These are phyloP conservation scores for Aegotheles bennettii DNA, from an alignment of 2,113 vertebrate genomes.

Conservation along the genomic window DNA sequence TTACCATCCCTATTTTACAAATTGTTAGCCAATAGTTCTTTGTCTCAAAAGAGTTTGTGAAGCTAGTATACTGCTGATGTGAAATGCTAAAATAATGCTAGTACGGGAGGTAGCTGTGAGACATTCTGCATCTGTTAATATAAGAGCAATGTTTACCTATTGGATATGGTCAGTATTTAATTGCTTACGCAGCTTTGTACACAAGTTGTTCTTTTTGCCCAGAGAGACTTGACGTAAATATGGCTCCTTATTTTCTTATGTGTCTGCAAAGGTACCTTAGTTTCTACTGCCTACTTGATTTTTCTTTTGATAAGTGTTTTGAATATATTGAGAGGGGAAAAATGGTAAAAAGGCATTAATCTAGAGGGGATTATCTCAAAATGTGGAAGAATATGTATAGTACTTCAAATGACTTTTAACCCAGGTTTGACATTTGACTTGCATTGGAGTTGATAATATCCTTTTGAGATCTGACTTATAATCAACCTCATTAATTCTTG, in stretches of 20 bases:
- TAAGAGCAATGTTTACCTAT: neutral
- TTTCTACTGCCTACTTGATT: neutral
- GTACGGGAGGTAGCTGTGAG: neutral
- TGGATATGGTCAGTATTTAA: neutral
- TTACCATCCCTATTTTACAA: neutral
- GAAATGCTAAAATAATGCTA: neutral
- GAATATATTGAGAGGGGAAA: neutral
- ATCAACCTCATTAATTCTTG: constrained; percentile 52
- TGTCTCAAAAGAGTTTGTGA: neutral
- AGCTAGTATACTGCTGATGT: neutral
- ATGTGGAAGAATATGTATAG: neutral
- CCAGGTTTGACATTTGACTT: constrained; percentile 28
- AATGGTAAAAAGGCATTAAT: neutral
- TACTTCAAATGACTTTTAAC: constrained; percentile 45
- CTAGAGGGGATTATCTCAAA: neutral
- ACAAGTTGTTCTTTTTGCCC: neutral
- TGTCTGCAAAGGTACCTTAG: neutral
- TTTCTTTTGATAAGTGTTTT: neutral
- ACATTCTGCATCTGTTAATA: neutral
- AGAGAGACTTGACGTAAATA: neutral
- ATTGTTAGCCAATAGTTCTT: neutral
- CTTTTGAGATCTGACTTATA: constrained; percentile 48
- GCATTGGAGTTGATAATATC: neutral
- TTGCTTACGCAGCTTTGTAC: neutral
- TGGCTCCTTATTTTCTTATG: neutral